Percentiles rank a stretch among this genome's conserved stretches.
These are phyloP conservation scores for Patiria pectinifera DNA, from an alignment of 53 echinoderm and acorn worm species.

Conservation along the genomic window DNA sequence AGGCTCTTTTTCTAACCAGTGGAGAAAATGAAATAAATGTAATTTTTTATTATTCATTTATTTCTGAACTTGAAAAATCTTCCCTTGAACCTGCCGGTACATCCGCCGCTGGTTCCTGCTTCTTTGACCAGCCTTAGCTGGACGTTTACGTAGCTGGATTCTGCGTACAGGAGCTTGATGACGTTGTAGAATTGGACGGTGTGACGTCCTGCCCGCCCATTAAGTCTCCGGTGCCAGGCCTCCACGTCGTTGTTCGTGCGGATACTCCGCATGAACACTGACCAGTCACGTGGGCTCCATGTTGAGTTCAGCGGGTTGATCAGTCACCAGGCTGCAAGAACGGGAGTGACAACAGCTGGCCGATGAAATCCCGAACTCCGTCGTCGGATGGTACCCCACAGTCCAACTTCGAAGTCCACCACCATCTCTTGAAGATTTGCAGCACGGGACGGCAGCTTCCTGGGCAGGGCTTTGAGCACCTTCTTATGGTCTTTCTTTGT, in stretches of 20 bases:
- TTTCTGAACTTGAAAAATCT: neutral
- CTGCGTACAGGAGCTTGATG: conserved; percentile 3
- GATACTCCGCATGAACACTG: neutral
- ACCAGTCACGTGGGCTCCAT: too few relatives aligned
- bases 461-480: too few relatives aligned
- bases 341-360: too few relatives aligned
- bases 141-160: neutral
- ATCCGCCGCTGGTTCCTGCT: neutral
- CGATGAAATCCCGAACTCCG: too few relatives aligned
- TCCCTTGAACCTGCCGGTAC: too few relatives aligned
- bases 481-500: too few relatives aligned
- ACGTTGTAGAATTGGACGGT: conserved; percentile 7
- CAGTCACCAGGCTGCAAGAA: too few relatives aligned
- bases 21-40: neutral
- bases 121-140: conserved; percentile 36
- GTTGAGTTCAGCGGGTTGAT: too few relatives aligned
- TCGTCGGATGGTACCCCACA: too few relatives aligned
- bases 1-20: neutral
- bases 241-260: conserved; percentile 34
- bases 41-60: neutral
- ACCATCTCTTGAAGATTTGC: too few relatives aligned
- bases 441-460: too few relatives aligned
- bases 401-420: too few relatives aligned
- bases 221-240: conserved; percentile 15
- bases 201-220: neutral